Conservation (phyloP, 2,888 invertebrate genomes). For the Mycogona germanica region DNA sequence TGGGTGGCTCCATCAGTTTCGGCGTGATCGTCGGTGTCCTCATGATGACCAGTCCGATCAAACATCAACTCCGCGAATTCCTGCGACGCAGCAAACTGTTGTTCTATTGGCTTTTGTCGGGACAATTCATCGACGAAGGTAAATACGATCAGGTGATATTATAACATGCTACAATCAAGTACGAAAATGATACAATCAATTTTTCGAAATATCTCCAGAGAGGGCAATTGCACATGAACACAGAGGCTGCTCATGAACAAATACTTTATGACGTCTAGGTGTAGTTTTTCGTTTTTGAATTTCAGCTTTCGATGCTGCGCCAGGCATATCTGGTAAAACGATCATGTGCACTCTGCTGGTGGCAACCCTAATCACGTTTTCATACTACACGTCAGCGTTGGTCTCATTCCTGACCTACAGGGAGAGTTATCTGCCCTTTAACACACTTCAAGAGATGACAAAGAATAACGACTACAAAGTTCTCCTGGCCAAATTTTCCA, state of each 20-base stretch:
- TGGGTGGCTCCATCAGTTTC: too few species aligned
- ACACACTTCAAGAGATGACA: neutral
- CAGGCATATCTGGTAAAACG: neutral
- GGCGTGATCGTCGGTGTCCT: too few species aligned
- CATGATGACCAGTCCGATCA: too few species aligned
- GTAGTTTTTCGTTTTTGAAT: too few species aligned
- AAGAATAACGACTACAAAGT: constrained; percentile 7
- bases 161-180: too few species aligned
- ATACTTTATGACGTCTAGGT: too few species aligned
- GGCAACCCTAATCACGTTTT: constrained; percentile 1
- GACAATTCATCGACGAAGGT: neutral
- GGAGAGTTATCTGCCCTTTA: constrained; percentile 5
- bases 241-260: too few species aligned
- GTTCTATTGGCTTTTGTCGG: neutral
- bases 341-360: neutral
- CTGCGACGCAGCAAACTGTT: too few species aligned
- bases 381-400: constrained; percentile 6
- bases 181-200: too few species aligned
- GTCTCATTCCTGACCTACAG: constrained; percentile 6
- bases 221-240: too few species aligned
- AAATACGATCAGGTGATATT: neutral
- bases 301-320: constrained; percentile 6
- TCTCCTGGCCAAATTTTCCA: neutral
- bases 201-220: too few species aligned
- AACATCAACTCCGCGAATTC: too few species aligned